Evolutionary conservation across 2,113 vertebrate species (phyloP).

Genomic region (Nycticryphes semicollaris): DNA sequence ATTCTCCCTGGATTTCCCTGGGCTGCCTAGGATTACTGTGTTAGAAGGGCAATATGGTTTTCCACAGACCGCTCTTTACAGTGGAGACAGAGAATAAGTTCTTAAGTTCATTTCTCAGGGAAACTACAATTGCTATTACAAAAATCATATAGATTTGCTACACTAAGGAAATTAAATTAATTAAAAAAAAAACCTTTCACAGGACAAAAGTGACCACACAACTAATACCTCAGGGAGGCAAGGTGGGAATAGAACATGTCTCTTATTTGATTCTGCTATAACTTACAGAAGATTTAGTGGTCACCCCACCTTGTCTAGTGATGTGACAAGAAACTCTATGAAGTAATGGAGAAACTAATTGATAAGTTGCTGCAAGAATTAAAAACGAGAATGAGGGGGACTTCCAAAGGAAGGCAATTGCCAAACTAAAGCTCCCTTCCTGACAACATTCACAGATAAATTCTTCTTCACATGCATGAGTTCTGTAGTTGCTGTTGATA

Average conservation of each 20-base stretch:
- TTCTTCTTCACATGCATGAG: not conserved
- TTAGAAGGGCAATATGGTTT: not conserved
- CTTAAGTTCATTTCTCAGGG: not conserved
- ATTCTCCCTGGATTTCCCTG: not conserved
- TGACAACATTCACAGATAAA: not conserved
- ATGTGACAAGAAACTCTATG: not conserved
- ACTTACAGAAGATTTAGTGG: not conserved
- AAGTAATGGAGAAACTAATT: not conserved
- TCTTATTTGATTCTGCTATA: not conserved
- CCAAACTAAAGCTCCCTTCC: not conserved
- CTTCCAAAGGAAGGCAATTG: not conserved
- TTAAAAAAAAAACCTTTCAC: not conserved
- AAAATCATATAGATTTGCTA: not conserved
- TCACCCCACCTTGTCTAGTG: not conserved
- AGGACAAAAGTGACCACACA: not conserved
- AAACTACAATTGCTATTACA: not conserved
- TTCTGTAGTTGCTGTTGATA: not conserved
- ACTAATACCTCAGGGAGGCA: not conserved
- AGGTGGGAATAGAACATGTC: not conserved
- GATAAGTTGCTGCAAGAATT: not conserved
- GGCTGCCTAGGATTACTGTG: not conserved
- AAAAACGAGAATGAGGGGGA: not conserved
- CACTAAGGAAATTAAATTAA: not conserved
- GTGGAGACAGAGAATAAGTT: not conserved
- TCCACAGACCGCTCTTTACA: not conserved